Conservation (phyloP, 2,888 invertebrate species). For the Achlya flavicornis region DNA sequence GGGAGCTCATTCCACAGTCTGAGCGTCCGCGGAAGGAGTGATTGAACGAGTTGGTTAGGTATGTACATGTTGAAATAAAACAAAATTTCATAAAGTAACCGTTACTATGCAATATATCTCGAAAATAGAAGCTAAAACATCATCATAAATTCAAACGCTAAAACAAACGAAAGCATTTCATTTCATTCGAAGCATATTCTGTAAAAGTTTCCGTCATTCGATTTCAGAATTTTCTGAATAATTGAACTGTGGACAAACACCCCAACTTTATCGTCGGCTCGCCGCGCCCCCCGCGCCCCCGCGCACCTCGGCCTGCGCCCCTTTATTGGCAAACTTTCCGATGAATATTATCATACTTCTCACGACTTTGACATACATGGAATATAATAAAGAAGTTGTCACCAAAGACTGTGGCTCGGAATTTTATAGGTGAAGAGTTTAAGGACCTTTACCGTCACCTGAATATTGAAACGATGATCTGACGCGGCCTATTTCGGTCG, state of each 20-base stretch:
- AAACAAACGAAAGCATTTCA: constrained; percentile 7
- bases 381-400: constrained; percentile 27
- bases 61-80: no score
- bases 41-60: no score
- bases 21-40: no score
- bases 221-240: constrained; percentile 20
- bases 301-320: constrained; percentile 19
- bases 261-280: constrained; percentile 11
- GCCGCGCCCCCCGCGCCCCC: constrained; percentile 11
- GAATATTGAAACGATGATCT: background rate
- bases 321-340: constrained; percentile 57
- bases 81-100: no score
- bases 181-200: constrained; percentile 2
- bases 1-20: no score
- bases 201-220: constrained; percentile 10
- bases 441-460: background rate
- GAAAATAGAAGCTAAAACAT: background rate
- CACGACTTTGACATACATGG: constrained; percentile 52
- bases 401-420: background rate
- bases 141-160: background rate
- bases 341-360: constrained; percentile 50
- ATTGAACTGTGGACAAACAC: constrained; percentile 12
- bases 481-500: background rate
- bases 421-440: constrained; percentile 3
- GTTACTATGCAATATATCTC: no score